A percentile compares a stretch with the other conserved stretches of the same genome.
Conservation (phyloP, 2,888 invertebrate species). For the Temnothorax unifasciatus region DNA sequence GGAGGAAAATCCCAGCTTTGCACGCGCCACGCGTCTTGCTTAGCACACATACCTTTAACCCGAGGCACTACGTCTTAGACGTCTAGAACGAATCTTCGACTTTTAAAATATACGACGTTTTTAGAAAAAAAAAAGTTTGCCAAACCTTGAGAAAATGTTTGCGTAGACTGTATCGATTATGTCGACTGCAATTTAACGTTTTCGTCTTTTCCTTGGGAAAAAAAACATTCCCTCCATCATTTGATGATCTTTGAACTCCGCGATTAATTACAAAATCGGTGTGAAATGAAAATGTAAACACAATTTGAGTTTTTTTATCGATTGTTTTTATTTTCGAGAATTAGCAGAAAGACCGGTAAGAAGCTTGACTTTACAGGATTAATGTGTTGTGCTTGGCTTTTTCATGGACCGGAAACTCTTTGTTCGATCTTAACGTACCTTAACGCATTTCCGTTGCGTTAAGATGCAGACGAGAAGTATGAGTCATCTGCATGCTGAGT, state of each 20-base stretch:
- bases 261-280: not conserved
- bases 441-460: constrained; percentile 66
- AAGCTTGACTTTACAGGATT: not conserved
- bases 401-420: constrained; percentile 61
- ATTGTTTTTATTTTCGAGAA: not conserved
- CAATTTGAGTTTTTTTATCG: not conserved
- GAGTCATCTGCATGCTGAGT: constrained; percentile 59
- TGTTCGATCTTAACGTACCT: constrained; percentile 69
- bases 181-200: not conserved
- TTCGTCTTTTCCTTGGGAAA: not conserved
- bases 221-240: not conserved
- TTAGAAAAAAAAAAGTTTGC: not conserved
- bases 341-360: not conserved
- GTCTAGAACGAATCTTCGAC: constrained; percentile 16
- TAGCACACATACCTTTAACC: constrained; percentile 37
- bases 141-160: not conserved
- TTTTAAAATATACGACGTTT: constrained; percentile 36
- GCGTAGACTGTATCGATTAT: not conserved
- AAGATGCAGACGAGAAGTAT: constrained; percentile 65
- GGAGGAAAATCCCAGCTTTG: constrained; percentile 47
- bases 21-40: constrained; percentile 48
- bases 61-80: constrained; percentile 30
- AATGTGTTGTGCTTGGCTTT: not conserved
- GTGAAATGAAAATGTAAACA: not conserved
- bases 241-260: not conserved